Conservation (phyloP, 2,113 vertebrate genomes). For the Lepisosteus oculatus region DNA sequence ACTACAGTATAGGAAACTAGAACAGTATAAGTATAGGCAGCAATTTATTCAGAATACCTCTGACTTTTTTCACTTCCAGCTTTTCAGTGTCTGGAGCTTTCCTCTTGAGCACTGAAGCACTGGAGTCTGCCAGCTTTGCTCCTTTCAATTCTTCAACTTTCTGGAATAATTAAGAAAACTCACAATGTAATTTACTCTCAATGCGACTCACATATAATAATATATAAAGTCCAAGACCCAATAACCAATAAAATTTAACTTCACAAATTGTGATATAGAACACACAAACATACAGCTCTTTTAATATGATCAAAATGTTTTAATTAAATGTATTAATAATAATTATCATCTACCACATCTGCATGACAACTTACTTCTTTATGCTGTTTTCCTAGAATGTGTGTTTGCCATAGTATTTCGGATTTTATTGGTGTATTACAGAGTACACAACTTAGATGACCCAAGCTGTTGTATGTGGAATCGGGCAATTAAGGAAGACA, state of each 20-base stretch:
- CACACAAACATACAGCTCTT: background rate
- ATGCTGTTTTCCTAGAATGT: conserved; percentile 86
- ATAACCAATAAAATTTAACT: background rate
- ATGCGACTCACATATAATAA: background rate
- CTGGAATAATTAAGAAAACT: conserved; percentile 32
- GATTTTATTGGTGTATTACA: conserved; percentile 82
- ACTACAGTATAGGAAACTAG: no score
- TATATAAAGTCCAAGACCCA: no score
- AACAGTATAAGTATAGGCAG: no score
- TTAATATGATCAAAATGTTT: no score
- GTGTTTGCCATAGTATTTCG: conserved; percentile 88
- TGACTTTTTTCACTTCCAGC: conserved; percentile 61
- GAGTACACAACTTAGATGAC: conserved; percentile 79
- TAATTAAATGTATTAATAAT: no score
- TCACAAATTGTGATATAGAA: background rate
- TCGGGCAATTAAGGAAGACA: conserved; percentile 44
- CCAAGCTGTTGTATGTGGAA: conserved; percentile 81
- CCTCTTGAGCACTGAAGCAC: conserved; percentile 61
- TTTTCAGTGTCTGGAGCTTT: conserved; percentile 62
- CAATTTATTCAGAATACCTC: conserved; percentile 34
- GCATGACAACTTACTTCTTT: conserved; percentile 66
- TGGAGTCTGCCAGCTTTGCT: conserved; percentile 42
- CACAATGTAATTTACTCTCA: background rate
- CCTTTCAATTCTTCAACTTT: conserved; percentile 76
- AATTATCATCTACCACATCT: no score